Evolutionary conservation across 2,797 vertebrate species (phyloP).

Genomic region (Astyanax mexicanus): DNA sequence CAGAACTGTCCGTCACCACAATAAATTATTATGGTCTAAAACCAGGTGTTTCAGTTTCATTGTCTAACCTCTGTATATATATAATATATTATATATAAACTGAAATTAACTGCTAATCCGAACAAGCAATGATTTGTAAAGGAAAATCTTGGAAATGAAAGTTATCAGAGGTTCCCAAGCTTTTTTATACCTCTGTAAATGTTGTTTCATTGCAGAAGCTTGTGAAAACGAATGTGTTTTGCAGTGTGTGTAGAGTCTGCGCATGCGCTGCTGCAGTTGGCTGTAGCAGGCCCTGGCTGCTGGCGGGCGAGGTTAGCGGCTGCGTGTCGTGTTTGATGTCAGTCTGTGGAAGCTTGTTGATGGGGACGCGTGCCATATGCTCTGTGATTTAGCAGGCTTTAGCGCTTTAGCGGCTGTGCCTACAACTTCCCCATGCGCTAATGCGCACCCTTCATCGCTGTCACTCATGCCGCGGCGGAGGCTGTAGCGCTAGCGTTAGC

Average conservation of each 20-base stretch:
- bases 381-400: slow-evolving; percentile 58
- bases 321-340: slow-evolving; percentile 28
- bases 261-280: not conserved
- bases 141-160: too few relatives aligned
- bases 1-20: too few relatives aligned
- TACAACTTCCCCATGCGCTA: slow-evolving; percentile 63
- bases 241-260: not conserved
- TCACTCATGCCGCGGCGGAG: slow-evolving; percentile 48
- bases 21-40: too few relatives aligned
- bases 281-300: not conserved
- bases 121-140: too few relatives aligned
- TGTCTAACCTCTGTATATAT: too few relatives aligned
- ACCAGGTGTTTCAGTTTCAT: too few relatives aligned
- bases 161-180: too few relatives aligned
- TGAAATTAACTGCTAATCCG: too few relatives aligned
- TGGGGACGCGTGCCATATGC: slow-evolving; percentile 64
- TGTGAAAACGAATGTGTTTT: not conserved
- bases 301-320: not conserved
- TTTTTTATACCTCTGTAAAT: not conserved
- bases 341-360: slow-evolving; percentile 50
- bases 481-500: slow-evolving; percentile 56
- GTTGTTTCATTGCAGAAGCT: not conserved
- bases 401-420: slow-evolving; percentile 55
- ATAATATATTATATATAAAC: too few relatives aligned
- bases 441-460: slow-evolving; percentile 61